Percentiles rank a stretch among this genome's conserved stretches.
phyloP scores from a whole-genome alignment of 2,888 invertebrate species.

The Muschampia plurimacula region DNA sequence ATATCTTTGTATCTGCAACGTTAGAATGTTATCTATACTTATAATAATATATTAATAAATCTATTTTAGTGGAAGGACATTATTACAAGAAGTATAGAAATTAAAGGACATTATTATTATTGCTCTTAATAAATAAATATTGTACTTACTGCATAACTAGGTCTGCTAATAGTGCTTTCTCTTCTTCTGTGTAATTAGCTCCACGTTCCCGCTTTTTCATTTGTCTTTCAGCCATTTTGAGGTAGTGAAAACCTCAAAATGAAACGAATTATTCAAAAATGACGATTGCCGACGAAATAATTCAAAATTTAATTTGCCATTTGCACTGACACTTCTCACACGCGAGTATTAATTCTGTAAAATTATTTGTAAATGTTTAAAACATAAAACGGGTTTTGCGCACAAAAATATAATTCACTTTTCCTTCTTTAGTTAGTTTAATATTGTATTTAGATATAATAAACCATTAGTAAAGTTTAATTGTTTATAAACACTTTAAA shows the following conservation, averaged over 20 bases:
- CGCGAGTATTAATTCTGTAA: background rate
- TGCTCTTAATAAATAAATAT: background rate
- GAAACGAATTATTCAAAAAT: background rate
- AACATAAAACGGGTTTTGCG: background rate
- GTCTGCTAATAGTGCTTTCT: background rate
- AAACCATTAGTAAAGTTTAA: too few species aligned
- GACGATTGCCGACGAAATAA: background rate
- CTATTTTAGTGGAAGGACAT: too few species aligned
- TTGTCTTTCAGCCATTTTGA: slow-evolving; percentile 1
- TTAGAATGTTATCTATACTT: background rate
- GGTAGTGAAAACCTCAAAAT: background rate
- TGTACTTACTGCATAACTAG: background rate
- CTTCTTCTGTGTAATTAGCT: slow-evolving; percentile 1
- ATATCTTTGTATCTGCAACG: background rate
- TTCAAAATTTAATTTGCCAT: background rate
- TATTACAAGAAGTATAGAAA: too few species aligned
- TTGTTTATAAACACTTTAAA: too few species aligned
- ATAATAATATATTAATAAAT: too few species aligned
- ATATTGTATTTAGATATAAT: too few species aligned
- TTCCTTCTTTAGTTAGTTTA: too few species aligned
- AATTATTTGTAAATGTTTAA: background rate
- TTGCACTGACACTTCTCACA: background rate
- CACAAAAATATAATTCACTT: too few species aligned
- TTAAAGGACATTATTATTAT: too few species aligned
- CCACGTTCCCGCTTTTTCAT: slow-evolving; percentile 2